phyloP scores from a whole-genome alignment of 2,113 vertebrate species.

The Microcebus lehilahytsara region DNA sequence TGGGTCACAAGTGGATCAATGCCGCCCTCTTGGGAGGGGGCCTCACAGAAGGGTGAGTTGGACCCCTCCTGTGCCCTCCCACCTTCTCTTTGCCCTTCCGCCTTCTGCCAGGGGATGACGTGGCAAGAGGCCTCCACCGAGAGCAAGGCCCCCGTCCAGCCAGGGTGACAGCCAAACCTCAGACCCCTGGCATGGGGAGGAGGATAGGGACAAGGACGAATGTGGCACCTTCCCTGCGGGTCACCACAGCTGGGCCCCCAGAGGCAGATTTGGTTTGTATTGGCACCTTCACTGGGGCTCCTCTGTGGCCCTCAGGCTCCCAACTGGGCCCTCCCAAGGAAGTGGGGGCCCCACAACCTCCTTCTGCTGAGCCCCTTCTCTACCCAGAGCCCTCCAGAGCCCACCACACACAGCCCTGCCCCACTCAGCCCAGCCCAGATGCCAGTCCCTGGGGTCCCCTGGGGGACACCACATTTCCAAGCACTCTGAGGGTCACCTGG shows the following conservation, averaged over 20 bases:
- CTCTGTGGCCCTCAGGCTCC: fast-evolving
- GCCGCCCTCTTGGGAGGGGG: background rate
- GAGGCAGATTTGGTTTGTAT: fast-evolving
- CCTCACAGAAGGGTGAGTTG: background rate
- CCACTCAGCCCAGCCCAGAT: too few species aligned
- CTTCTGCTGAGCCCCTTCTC: too few species aligned
- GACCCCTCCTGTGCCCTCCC: background rate
- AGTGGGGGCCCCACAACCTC: background rate
- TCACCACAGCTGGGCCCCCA: too few species aligned
- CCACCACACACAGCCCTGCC: too few species aligned
- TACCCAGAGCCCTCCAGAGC: fast-evolving
- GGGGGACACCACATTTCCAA: background rate
- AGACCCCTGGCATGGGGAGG: background rate
- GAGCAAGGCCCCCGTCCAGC: background rate
- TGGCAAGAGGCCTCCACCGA: background rate
- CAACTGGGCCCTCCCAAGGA: background rate
- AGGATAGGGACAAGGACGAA: background rate
- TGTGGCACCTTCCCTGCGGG: background rate
- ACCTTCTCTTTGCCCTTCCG: background rate
- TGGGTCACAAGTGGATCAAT: background rate
- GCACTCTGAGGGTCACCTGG: fast-evolving
- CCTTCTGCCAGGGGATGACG: background rate
- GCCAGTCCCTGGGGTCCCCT: background rate
- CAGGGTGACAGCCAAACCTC: background rate
- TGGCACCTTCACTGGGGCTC: background rate